Conservation (phyloP, 1,140 invertebrate species). For the Caerostris extrusa region DNA sequence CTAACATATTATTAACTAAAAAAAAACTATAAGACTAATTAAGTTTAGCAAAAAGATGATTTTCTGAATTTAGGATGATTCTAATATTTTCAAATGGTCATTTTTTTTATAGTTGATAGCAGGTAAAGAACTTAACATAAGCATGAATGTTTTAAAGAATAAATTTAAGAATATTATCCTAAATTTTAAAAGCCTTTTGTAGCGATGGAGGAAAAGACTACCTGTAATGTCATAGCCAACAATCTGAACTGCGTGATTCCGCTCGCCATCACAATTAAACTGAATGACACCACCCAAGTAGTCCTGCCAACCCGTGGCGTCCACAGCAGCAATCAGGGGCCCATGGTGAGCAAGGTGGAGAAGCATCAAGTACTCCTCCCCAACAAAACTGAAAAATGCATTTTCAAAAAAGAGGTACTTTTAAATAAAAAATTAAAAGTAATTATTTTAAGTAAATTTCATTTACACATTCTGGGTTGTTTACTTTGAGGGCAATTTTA, state of each 20-base stretch:
- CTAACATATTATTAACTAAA: too few species aligned
- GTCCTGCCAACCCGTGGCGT: slow-evolving; percentile 93
- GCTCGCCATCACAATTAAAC: slow-evolving; percentile 80
- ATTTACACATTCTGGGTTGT: background rate
- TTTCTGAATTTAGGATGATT: too few species aligned
- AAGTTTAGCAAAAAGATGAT: too few species aligned
- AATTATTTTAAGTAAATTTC: background rate
- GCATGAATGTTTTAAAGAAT: background rate
- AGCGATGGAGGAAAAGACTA: background rate
- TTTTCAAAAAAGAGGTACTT: background rate
- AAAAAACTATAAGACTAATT: too few species aligned
- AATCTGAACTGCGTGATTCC: slow-evolving; percentile 91
- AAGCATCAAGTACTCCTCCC: slow-evolving; percentile 87
- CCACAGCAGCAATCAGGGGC: slow-evolving; percentile 90
- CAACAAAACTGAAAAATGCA: slow-evolving; percentile 84
- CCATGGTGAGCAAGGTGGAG: slow-evolving; percentile 86
- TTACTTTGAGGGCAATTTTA: too few species aligned
- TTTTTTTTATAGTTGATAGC: background rate
- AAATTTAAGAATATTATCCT: background rate
- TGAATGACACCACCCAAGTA: slow-evolving; percentile 93
- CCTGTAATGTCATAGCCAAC: slow-evolving; percentile 87
- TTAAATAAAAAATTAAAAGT: background rate
- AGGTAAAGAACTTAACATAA: background rate
- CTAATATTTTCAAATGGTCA: background rate
- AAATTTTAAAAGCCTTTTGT: background rate